Evolutionary conservation across 92 coral and sea anemone species (phyloP), one percentile per base, ranked within the genome.

Genomic region (Plumapathes pennacea): DNA sequence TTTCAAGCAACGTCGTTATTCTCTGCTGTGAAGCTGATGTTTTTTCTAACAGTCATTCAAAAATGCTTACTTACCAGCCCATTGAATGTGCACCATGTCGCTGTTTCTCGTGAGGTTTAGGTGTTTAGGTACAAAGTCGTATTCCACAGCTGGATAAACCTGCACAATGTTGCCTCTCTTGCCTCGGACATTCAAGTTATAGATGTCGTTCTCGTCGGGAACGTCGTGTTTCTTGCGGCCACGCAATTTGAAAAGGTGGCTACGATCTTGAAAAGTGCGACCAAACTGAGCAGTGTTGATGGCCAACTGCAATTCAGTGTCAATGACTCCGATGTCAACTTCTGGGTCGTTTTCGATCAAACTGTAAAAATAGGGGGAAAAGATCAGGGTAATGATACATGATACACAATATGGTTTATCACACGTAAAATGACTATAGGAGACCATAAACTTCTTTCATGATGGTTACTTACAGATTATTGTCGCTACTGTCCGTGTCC

Each of bases 151-250:
- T 9, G 77, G 77, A 48, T 70, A 70, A 25, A 60, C 30, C 49
- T 70, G 77, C 32, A 70, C 77, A 37, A 58, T 70, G 27, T 70
- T 70, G 34, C 77, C 77, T 59, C 77, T 70, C 51, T 70, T 70
- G 12, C 77, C 77, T 59, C 57, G 57, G 25, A 67, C 60, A 4
- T 30, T 47, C 5, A 70, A 46, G 60, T 70, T 57, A 39, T 47
- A 46, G 13, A 70, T 70, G 38, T 59, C 38, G 22, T 49, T 37
- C 33, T 59, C 68, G 46, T 6, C 46, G 36, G 46, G 46, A 49
- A 11, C 2, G 14, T 47, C 58, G 20, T 57, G 60, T 4, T 1
- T 19, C 13, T 9, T 21, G 0, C 77, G 47, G 2, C 68, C 49
- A 15, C 47, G 57, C 1, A 70, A 59, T 1, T 57, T 20, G 7